Base-by-base conservation (phyloP, 1,140 invertebrate genomes). In the Orchestia grillus region DNA sequence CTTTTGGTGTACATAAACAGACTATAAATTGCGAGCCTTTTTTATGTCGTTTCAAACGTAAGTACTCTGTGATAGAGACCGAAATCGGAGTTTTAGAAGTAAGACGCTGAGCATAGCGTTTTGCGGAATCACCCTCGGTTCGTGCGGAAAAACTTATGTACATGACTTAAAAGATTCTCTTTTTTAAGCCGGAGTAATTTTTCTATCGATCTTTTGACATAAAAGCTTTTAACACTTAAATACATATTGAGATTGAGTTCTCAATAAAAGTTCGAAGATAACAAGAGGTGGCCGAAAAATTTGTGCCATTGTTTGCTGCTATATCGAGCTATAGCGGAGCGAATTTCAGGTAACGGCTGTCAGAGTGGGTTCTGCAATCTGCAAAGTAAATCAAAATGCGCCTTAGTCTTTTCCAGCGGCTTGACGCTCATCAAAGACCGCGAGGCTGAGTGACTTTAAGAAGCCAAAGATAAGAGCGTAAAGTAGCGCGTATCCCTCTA, bases 401-500 rank as follows among this genome's bases (percentile, higher is more conserved):
- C 88, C 15, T 44, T 16, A 90, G 43, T 42, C 88, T 44, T 90
- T 90, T 90, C 88, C 88, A 42, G 28, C 43, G 15, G 23, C 3
- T 41, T 90, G 15, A 44, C 88, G 88, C 43, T 90, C 88, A 90
- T 90, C 88, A 90, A 90, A 90, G 88, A 42, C 88, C 3, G 28
- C n/a, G 43, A 90, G 88, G 43, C 28, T 90, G 88, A 90, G 88
- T 36, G 88, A 44, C 88, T 90, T 44, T 90, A 90, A 90, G 88
- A 42, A 41, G 36, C 41, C 42, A 41, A 15, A 42, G 88, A 90
- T 90, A 90, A 90, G 88, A 44, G 88, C 4, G n/a, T 42, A 28
- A 90, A 90, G 88, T 41, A 90, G 88, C 88, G 87, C 87, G 6
- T 90, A 90, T 90, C 88, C 88, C 43, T 90, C 43, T 90, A 90